Evolutionary conservation across 2,888 invertebrate species (phyloP).

Genomic region (Scotopteryx bipunctaria): DNA sequence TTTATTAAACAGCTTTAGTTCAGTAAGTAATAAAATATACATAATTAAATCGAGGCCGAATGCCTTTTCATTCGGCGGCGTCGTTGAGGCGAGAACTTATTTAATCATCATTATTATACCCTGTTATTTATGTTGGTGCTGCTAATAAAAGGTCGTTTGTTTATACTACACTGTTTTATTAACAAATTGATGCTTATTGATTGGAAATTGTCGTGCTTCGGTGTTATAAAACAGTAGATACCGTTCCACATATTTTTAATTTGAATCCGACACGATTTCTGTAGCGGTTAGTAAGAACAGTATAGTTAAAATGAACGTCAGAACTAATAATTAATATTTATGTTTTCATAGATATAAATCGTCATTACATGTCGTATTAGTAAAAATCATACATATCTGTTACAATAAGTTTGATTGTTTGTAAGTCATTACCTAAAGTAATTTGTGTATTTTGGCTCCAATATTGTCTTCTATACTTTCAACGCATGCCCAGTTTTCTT

Average conservation of each 20-base stretch:
- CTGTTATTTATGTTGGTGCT: conserved; percentile 34
- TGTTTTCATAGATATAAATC: conserved; percentile 24
- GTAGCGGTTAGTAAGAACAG: neutral
- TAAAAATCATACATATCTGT: conserved; percentile 71
- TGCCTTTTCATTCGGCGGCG: conserved; percentile 18
- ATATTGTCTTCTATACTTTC: conserved; percentile 26
- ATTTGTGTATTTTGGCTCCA: conserved; percentile 47
- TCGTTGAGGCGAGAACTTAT: conserved; percentile 3
- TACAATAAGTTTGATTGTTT: conserved; percentile 69
- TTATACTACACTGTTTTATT: conserved; percentile 3
- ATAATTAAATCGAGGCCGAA: conserved; percentile 11
- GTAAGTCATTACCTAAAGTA: conserved; percentile 32
- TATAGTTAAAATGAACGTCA: conserved; percentile 1
- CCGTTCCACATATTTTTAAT: neutral
- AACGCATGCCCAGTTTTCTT: neutral
- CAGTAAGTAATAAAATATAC: conserved; percentile 12
- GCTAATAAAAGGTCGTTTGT: conserved; percentile 19
- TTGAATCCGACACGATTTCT: neutral
- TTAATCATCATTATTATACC: conserved; percentile 10
- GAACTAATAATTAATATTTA: conserved; percentile 13
- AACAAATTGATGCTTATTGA: conserved; percentile 1
- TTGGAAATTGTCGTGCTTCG: neutral
- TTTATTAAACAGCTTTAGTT: conserved; percentile 19
- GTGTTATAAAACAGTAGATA: conserved; percentile 5
- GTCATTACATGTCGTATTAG: conserved; percentile 28